A percentile compares a stretch with the other conserved stretches of the same genome.
Evolutionary conservation across 2,888 invertebrate genomes (phyloP).

Genomic region (Anthophora plumipes): DNA sequence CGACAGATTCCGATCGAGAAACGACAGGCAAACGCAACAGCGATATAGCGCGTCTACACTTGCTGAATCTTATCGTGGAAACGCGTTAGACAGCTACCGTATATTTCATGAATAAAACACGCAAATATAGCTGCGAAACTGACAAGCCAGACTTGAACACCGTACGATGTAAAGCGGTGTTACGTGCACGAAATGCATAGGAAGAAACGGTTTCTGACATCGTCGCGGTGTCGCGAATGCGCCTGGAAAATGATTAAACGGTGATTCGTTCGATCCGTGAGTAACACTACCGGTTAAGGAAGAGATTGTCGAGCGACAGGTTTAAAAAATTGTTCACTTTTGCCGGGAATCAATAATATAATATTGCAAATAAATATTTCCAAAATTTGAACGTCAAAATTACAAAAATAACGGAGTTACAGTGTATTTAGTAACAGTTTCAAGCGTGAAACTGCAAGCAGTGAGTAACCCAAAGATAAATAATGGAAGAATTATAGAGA

Average conservation of each 20-base stretch:
- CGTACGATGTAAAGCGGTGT: slow-evolving; percentile 18
- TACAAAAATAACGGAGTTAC: no score
- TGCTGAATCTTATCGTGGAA: slow-evolving; percentile 66
- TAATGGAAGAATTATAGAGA: no score
- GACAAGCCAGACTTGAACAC: slow-evolving; percentile 56
- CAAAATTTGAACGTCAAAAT: no score
- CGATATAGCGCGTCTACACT: slow-evolving; percentile 54
- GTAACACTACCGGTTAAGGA: no score
- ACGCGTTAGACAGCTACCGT: slow-evolving; percentile 68
- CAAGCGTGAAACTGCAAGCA: no score
- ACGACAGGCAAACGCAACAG: slow-evolving; percentile 47
- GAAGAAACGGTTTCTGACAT: slow-evolving; percentile 25
- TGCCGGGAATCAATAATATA: no score
- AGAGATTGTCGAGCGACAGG: no score
- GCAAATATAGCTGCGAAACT: slow-evolving; percentile 63
- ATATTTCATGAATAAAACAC: slow-evolving; percentile 76
- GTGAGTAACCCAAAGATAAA: no score
- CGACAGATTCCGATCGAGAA: slow-evolving; percentile 38
- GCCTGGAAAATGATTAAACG: slow-evolving; percentile 10
- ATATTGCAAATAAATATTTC: no score
- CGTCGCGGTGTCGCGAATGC: not conserved
- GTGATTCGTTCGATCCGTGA: not conserved
- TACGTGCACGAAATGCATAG: slow-evolving; percentile 37
- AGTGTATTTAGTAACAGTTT: no score
- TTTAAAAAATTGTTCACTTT: no score